Conservation (phyloP, 2,888 invertebrate species). For the Sycophila texana region DNA sequence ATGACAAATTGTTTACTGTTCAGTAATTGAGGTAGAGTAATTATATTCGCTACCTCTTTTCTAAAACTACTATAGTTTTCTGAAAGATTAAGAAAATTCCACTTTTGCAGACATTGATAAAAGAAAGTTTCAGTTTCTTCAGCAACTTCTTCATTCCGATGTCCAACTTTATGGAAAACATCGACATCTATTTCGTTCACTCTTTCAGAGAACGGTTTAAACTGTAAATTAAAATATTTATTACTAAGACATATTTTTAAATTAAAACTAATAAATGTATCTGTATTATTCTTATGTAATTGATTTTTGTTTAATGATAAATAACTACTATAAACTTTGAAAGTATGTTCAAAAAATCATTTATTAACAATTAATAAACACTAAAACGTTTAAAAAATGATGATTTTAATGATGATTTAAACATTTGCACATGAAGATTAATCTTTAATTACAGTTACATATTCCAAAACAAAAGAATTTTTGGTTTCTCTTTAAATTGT, state of each 20-base stretch:
- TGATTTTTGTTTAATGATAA: not conserved
- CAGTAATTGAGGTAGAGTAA: slow-evolving; percentile 90
- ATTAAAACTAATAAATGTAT: not conserved
- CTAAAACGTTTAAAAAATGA: no score
- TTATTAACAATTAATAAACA: no score
- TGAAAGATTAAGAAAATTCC: slow-evolving; percentile 91
- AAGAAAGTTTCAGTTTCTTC: slow-evolving; percentile 89
- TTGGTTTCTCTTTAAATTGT: no score
- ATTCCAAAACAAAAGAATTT: no score
- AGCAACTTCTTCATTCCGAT: slow-evolving; percentile 82
- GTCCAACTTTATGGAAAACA: slow-evolving; percentile 89
- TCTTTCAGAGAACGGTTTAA: slow-evolving; percentile 91
- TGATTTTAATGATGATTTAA: no score
- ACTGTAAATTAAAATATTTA: slow-evolving; percentile 77
- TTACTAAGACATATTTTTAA: not conserved
- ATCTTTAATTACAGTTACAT: no score
- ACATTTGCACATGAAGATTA: no score
- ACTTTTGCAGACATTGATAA: slow-evolving; percentile 89
- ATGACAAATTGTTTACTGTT: slow-evolving; percentile 88
- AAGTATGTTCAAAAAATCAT: no score
- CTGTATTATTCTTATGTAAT: not conserved
- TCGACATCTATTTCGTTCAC: slow-evolving; percentile 91
- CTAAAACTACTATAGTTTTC: slow-evolving; percentile 88
- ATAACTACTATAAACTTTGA: not conserved
- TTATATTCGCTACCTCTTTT: slow-evolving; percentile 84